These are phyloP conservation scores for Scyliorhinus canicula DNA, from an alignment of 2,797 vertebrate species.

Conservation along the genomic window DNA sequence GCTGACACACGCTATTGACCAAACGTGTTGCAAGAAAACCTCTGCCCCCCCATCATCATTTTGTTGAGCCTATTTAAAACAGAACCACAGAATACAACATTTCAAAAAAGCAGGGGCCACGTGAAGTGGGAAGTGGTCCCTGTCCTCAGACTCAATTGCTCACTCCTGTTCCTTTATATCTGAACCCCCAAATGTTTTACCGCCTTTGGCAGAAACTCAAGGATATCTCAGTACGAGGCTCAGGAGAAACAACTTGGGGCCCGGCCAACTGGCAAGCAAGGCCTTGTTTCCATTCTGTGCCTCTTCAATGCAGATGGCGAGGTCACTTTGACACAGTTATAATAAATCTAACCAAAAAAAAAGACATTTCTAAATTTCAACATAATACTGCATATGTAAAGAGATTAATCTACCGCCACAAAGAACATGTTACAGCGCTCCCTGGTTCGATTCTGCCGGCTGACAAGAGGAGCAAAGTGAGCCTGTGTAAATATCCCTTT, in stretches of 20 bases:
- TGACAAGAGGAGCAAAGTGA: background rate
- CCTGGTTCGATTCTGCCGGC: no score
- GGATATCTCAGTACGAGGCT: no score
- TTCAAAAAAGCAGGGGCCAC: background rate
- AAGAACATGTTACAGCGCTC: background rate
- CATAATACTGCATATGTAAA: background rate
- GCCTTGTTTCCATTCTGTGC: background rate
- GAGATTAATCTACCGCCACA: background rate
- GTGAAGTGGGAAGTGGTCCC: background rate
- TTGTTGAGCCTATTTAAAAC: background rate
- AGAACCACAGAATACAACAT: background rate
- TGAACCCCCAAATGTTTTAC: background rate
- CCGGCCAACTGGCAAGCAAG: background rate
- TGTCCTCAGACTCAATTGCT: background rate
- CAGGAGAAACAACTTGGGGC: background rate
- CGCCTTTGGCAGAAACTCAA: background rate
- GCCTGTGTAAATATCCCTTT: background rate
- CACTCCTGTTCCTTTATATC: background rate
- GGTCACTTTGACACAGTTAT: conserved; percentile 25
- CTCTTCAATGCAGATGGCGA: conserved; percentile 13
- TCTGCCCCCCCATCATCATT: background rate
- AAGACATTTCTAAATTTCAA: background rate
- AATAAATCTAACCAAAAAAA: background rate
- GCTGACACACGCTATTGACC: background rate
- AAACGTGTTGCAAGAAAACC: background rate